Conservation (phyloP, 2,113 vertebrate species). For the Lagopus muta region DNA sequence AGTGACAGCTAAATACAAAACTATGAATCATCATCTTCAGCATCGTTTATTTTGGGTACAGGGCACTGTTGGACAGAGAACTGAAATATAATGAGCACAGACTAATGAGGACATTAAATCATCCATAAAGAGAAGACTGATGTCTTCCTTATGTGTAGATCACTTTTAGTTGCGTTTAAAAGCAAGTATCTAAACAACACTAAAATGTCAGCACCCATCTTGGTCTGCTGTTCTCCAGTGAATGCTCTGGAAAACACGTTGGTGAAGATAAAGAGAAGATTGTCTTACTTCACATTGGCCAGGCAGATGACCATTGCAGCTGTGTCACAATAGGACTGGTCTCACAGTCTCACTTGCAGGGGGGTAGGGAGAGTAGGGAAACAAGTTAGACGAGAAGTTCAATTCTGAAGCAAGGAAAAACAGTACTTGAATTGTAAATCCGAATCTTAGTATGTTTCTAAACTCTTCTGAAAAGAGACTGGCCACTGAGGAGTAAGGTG, state of each 20-base stretch:
- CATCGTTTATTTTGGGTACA: not conserved
- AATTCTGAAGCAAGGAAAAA: not conserved
- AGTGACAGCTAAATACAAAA: not conserved
- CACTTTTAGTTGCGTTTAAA: not conserved
- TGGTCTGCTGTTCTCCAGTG: not conserved
- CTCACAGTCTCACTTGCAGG: not conserved
- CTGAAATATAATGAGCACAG: not conserved
- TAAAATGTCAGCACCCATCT: too few species aligned
- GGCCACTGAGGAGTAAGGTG: not conserved
- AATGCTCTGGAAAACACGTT: fast-evolving
- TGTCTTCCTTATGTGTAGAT: not conserved
- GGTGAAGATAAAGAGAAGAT: not conserved
- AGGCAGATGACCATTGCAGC: not conserved
- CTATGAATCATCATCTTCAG: not conserved
- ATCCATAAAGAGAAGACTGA: not conserved
- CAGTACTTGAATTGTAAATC: not conserved
- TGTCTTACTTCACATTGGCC: not conserved
- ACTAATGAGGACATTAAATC: not conserved
- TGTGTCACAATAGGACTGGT: fast-evolving
- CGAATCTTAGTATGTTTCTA: not conserved
- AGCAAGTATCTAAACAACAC: not conserved
- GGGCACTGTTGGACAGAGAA: not conserved
- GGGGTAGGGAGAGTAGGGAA: not conserved
- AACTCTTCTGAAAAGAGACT: not conserved
- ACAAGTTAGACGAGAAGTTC: not conserved